These are phyloP conservation scores for Coregonus ussuriensis DNA, from an alignment of 2,797 vertebrate species.

Conservation along the genomic window DNA sequence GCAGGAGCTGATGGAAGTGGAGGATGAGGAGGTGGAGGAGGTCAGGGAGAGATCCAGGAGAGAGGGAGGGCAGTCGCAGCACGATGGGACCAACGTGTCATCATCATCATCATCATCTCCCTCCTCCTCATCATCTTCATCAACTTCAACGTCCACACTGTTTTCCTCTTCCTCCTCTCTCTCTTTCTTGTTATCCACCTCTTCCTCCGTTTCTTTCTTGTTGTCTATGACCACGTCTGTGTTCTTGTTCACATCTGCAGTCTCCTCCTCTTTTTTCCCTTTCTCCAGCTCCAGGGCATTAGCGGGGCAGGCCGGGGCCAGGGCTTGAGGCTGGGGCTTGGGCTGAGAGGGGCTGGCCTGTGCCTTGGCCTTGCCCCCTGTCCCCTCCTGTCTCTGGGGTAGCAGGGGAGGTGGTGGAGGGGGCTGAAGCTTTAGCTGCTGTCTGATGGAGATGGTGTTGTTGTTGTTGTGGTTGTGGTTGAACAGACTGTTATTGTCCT, in stretches of 20 bases:
- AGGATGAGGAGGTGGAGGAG: constrained; percentile 84
- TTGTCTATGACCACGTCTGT: not conserved
- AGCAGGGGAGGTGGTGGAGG: constrained; percentile 52
- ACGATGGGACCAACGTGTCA: constrained; percentile 79
- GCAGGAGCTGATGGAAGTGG: constrained; percentile 93
- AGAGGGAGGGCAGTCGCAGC: constrained; percentile 77
- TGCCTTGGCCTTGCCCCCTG: constrained; percentile 49
- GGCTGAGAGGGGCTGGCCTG: constrained; percentile 28
- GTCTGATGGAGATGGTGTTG: constrained; percentile 77
- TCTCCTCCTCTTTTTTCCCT: constrained; percentile 52
- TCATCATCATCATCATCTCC: constrained; percentile 77
- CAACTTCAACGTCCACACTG: constrained; percentile 67
- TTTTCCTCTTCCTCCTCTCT: constrained; percentile 65
- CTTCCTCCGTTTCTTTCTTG: constrained; percentile 70
- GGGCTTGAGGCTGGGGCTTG: constrained; percentile 29
- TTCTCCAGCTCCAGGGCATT: constrained; percentile 44
- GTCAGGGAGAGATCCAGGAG: constrained; percentile 79
- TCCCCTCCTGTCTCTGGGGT: constrained; percentile 61
- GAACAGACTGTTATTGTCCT: constrained; percentile 81
- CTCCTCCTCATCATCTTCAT: constrained; percentile 44
- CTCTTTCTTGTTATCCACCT: constrained; percentile 68
- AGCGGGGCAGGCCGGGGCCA: constrained; percentile 26
- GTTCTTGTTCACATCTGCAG: constrained; percentile 42
- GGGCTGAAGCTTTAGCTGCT: constrained; percentile 73
- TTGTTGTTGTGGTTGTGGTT: constrained; percentile 81